Evolutionary conservation across 2,797 vertebrate species (phyloP).

Genomic region (Bryconaethiops microstoma): DNA sequence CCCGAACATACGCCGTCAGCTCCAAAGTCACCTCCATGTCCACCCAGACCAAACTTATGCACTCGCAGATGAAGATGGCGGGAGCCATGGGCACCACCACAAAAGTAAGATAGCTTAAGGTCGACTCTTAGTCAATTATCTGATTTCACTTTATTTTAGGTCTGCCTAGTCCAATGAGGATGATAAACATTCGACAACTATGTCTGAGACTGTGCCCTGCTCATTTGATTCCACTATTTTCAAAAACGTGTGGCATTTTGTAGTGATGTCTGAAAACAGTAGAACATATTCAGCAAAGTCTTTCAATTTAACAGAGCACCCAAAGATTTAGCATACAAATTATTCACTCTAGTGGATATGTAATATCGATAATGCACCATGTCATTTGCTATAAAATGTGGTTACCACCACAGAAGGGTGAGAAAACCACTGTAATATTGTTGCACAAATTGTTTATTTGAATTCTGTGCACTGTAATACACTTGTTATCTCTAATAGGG

Average conservation of each 20-base stretch:
- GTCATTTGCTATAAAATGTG: not conserved
- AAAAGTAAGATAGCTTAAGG: slow-evolving; percentile 79
- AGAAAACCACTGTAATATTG: not conserved
- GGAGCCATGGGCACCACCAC: slow-evolving; percentile 95
- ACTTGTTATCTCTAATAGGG: not conserved
- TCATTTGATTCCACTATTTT: not conserved
- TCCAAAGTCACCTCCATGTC: slow-evolving; percentile 99
- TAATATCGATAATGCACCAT: not conserved
- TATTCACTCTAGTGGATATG: too few species aligned
- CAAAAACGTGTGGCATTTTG: not conserved
- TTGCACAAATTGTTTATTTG: not conserved
- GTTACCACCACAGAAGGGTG: not conserved
- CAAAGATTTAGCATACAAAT: too few species aligned
- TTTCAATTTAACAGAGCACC: not conserved
- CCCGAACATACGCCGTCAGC: slow-evolving; percentile 94
- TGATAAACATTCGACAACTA: not conserved
- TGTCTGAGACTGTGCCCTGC: not conserved
- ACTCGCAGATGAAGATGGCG: slow-evolving; percentile 99
- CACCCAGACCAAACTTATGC: slow-evolving; percentile 96
- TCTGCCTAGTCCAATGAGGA: not conserved
- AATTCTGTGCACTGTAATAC: not conserved
- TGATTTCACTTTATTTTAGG: not conserved
- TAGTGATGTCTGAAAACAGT: not conserved
- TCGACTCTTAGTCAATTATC: not conserved
- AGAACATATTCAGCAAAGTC: not conserved